Conservation (phyloP, 2,797 vertebrate genomes). For the Sylvilagus floridanus region DNA sequence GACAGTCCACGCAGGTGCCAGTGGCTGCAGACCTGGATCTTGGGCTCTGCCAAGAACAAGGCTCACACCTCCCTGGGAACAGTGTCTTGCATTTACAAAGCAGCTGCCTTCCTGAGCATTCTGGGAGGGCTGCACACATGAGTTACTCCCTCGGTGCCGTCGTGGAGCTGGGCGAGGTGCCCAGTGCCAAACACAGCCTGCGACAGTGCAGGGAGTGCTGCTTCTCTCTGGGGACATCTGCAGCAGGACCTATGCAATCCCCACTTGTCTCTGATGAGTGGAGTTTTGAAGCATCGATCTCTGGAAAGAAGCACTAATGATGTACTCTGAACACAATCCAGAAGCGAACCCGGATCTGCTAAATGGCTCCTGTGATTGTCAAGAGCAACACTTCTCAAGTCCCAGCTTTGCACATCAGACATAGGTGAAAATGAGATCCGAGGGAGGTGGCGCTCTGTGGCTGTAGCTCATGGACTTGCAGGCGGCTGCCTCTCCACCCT, state of each 20-base stretch:
- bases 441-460: not conserved
- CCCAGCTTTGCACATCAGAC: slow-evolving; percentile 20
- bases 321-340: not conserved
- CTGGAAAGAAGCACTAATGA: slow-evolving; percentile 24
- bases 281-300: not conserved
- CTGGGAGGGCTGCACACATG: not conserved
- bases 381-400: slow-evolving; percentile 1
- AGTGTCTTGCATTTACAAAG: not conserved
- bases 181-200: not conserved
- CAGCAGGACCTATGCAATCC: fast-evolving
- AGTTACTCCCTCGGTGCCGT: not conserved
- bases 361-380: not conserved
- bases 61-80: not conserved
- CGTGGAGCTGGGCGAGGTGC: not conserved
- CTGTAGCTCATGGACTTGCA: not conserved
- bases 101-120: not conserved
- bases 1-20: not conserved
- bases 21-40: not conserved
- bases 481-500: not conserved
- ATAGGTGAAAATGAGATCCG: slow-evolving; percentile 43
- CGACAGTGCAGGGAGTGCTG: fast-evolving
- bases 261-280: not conserved
- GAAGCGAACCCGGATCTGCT: slow-evolving; percentile 37
- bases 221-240: not conserved
- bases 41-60: not conserved